These are phyloP conservation scores for Brachionus rotundiformis DNA, from an alignment of 1,140 invertebrate species.

Conservation along the genomic window DNA sequence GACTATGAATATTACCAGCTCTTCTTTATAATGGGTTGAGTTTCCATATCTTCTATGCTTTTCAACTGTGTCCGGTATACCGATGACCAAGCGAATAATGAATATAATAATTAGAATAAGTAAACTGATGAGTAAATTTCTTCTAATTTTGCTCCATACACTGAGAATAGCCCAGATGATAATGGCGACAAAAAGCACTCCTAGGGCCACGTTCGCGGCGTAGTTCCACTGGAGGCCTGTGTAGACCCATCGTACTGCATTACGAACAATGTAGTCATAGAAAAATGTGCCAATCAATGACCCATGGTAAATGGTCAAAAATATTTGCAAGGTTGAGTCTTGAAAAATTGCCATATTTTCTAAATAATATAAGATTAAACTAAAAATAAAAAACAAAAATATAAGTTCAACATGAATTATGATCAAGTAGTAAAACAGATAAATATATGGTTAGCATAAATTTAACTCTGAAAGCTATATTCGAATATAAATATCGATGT, in stretches of 20 bases:
- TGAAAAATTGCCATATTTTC: constrained; percentile 13
- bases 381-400: neutral
- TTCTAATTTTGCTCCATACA: constrained; percentile 47
- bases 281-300: constrained; percentile 40
- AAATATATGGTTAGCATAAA: neutral
- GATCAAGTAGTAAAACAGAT: too few relatives aligned
- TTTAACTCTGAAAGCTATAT: neutral
- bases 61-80: constrained; percentile 15
- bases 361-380: constrained; percentile 12
- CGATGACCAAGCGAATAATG: constrained; percentile 17
- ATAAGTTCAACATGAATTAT: neutral
- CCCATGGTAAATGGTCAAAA: constrained; percentile 42
- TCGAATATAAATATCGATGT: neutral
- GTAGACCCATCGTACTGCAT: constrained; percentile 45
- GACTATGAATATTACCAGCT: constrained; percentile 28
- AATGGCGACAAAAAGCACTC: constrained; percentile 15
- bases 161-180: constrained; percentile 46
- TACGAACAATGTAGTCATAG: constrained; percentile 43
- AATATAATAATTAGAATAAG: constrained; percentile 41
- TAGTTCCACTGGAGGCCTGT: constrained; percentile 25
- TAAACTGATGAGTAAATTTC: constrained; percentile 35
- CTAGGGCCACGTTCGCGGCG: constrained; percentile 15
- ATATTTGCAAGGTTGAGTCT: constrained; percentile 42
- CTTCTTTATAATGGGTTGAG: constrained; percentile 28
- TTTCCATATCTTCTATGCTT: constrained; percentile 14